Conservation (phyloP, 1,140 invertebrate genomes). For the Mactra quadrangularis region DNA sequence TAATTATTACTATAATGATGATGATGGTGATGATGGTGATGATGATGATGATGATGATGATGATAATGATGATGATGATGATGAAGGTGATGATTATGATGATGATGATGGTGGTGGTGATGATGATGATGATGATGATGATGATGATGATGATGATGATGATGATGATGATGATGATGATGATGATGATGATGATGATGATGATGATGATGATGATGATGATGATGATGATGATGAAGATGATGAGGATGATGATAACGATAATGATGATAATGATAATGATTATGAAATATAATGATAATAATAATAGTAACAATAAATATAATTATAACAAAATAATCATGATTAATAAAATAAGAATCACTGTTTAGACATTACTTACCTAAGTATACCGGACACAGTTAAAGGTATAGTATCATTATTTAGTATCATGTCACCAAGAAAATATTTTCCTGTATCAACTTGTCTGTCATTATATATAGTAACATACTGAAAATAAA, state of each 20-base stretch:
- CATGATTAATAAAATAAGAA: too few species aligned
- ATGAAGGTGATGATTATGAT: too few species aligned
- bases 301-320: neutral
- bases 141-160: neutral
- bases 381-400: slow-evolving; percentile 5
- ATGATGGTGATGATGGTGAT: neutral
- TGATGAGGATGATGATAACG: neutral
- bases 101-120: neutral
- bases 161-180: neutral
- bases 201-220: neutral
- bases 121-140: neutral
- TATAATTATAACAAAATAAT: neutral
- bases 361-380: neutral
- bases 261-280: neutral
- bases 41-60: neutral
- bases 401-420: slow-evolving; percentile 45
- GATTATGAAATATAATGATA: too few species aligned
- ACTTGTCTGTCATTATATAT: slow-evolving; percentile 34
- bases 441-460: slow-evolving; percentile 31
- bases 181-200: neutral
- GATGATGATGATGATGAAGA: neutral
- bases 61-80: neutral
- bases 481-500: slow-evolving; percentile 16
- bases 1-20: neutral
- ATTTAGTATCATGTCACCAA: slow-evolving; percentile 11